Evolutionary conservation across 1,140 invertebrate species (phyloP), one percentile per base, ranked within the genome.

Genomic region (Eumaeus atala): DNA sequence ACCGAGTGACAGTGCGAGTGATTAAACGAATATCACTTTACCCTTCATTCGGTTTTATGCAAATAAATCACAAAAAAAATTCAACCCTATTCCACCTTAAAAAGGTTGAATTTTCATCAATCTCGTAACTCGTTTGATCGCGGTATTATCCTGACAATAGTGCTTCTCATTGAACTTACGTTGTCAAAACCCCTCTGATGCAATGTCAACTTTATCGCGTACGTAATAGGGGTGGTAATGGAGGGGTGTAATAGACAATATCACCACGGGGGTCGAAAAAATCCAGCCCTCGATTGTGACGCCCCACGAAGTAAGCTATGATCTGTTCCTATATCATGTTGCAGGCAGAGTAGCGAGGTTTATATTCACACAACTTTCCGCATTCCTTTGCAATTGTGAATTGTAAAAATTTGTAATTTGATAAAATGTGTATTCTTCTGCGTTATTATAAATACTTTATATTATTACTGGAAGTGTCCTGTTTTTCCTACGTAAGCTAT

Each of bases 21-120:
- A 83, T 86, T 86, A 86, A 84, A 84, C 73, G 72, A 72, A 77
- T 81, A 74, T 78, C 77, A 80, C 79, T 86, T 44, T 83, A 80
- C 74, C 79, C 81, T 77, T 76, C 77, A 72, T 72, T 64, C 70
- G 61, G 54, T 73, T 68, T 68, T 67, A 71, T 67, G 58, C 60
- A 58, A 56, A 59, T 21, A 0, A 35, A 16, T 16, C 11, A 16
- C 54, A 58, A 56, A 9, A 54, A 8, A 75, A 61, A 51, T 38
- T 52, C 33, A 55, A 67, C 70, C 40, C 37, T 72, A 60, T 16
- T 0, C 8, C 8, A 7, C 37, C 0, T 7, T 0, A 2, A 51
- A 64, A 82, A 61, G 63, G 67, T 60, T 59, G 28, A 59, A 49
- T 66, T 63, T 74, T 11, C n/a, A 16, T 16, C 52, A 40, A 57